Evolutionary conservation across 1,140 invertebrate species (phyloP).

Genomic region (Drosophila simulans): DNA sequence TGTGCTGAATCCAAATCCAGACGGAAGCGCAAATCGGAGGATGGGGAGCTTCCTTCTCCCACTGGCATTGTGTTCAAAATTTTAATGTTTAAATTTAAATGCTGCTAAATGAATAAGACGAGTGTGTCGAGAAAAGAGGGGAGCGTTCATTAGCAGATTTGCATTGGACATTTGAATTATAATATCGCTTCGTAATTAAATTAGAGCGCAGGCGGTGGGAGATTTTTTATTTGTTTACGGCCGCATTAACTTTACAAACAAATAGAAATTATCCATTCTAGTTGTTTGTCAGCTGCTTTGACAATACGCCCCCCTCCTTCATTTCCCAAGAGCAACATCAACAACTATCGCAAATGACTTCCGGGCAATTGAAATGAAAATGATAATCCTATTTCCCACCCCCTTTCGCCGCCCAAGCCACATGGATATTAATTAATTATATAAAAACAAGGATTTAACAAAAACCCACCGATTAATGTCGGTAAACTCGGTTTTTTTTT

Average conservation of each 20-base stretch:
- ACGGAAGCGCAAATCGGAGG: slow-evolving; percentile 11
- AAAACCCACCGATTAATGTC: slow-evolving; percentile 26
- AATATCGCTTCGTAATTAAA: slow-evolving; percentile 10
- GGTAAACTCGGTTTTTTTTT: slow-evolving; percentile 15
- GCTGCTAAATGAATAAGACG: slow-evolving; percentile 7
- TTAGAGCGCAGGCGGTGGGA: background rate
- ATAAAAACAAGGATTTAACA: background rate
- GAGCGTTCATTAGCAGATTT: slow-evolving; percentile 15
- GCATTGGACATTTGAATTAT: background rate
- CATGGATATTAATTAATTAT: slow-evolving; percentile 3
- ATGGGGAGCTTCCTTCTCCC: background rate
- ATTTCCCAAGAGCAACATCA: slow-evolving; percentile 34
- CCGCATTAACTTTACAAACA: background rate
- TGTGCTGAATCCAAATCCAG: background rate
- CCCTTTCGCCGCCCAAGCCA: background rate
- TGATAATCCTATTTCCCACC: slow-evolving; percentile 34
- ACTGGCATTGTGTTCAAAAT: slow-evolving; percentile 14
- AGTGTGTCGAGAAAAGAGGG: slow-evolving; percentile 8
- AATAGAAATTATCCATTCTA: slow-evolving; percentile 12
- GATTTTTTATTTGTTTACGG: background rate
- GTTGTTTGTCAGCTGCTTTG: background rate
- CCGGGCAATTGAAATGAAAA: slow-evolving; percentile 47
- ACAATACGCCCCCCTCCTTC: background rate
- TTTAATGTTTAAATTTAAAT: slow-evolving; percentile 23
- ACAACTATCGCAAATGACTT: slow-evolving; percentile 57